Evolutionary conservation across 1,140 invertebrate species (phyloP), one percentile per base, ranked within the genome.

Genomic region (Bactericera cockerelli): DNA sequence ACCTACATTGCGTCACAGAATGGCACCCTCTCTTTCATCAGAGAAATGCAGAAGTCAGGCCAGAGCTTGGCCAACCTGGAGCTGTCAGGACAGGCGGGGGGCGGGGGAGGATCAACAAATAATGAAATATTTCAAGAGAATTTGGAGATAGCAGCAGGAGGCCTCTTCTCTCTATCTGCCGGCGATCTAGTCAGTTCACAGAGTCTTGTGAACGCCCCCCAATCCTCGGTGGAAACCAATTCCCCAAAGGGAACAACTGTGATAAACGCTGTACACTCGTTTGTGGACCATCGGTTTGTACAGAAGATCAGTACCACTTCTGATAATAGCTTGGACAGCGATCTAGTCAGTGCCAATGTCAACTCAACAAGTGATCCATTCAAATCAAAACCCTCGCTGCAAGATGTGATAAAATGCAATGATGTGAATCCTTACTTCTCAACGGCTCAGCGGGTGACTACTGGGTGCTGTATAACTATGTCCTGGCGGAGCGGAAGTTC

Each of bases 381-480:
- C 19, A 22, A 49, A 22, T 19, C 42, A 19, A 16, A 49, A 49
- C 22, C 42, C n/a, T 10, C n/a, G 19, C n/a, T 49, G 42, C 42
- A 49, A n/a, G 4, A 49, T 6, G 42, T 49, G 42, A 49, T 49
- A 49, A n/a, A n/a, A 49, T 49, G 42, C 42, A 49, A 49, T 49
- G 42, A 49, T 49, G 42, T 49, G n/a, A 49, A 4, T 4, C 42
- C 42, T 8, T 8, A 16, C n/a, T 49, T 49, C 22, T 49, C 42
- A 16, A 49, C 42, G 8, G 74, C 81, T 55, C 87, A 90, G 67
- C 77, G 88, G 88, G 88, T 8, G 86, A 89, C 65, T 92, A 85
- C 68, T 92, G 88, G 87, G 86, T 92, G 56, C 74, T 93, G 3
- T 86, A 89, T 69, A 90, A 93, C 73, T 93, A 89, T 68, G 78